Conservation (phyloP, 2,797 vertebrate genomes). For the Periparus ater region DNA sequence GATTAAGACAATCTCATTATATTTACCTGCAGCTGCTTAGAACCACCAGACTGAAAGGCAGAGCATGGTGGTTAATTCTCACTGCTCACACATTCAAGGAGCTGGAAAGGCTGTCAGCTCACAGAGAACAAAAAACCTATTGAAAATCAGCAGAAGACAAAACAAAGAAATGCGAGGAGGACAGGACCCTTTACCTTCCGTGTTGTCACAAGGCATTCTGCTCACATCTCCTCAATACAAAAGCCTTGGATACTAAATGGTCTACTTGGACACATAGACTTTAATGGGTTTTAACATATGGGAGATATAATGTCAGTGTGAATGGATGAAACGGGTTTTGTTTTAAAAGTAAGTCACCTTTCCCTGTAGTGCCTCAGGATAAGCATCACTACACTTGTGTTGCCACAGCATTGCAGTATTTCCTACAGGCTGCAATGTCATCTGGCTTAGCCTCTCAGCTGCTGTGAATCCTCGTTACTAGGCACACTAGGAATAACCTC, state of each 20-base stretch:
- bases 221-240: not conserved
- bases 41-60: not conserved
- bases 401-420: not conserved
- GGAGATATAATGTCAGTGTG: not conserved
- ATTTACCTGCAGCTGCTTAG: not conserved
- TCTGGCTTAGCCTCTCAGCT: not conserved
- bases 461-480: not conserved
- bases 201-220: not conserved
- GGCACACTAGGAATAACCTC: not conserved
- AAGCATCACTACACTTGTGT: not conserved
- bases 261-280: not conserved
- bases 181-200: not conserved
- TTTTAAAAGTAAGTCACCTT: not conserved
- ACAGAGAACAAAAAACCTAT: not conserved
- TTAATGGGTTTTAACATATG: not conserved
- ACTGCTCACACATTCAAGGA: not conserved
- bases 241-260: not conserved
- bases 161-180: not conserved
- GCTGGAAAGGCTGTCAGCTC: not conserved
- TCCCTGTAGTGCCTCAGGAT: not conserved
- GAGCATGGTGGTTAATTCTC: not conserved
- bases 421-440: not conserved
- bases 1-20: no score
- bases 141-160: not conserved
- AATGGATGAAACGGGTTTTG: not conserved